Evolutionary conservation across 1,140 invertebrate genomes (phyloP).

Genomic region (Dinoponera quadriceps): DNA sequence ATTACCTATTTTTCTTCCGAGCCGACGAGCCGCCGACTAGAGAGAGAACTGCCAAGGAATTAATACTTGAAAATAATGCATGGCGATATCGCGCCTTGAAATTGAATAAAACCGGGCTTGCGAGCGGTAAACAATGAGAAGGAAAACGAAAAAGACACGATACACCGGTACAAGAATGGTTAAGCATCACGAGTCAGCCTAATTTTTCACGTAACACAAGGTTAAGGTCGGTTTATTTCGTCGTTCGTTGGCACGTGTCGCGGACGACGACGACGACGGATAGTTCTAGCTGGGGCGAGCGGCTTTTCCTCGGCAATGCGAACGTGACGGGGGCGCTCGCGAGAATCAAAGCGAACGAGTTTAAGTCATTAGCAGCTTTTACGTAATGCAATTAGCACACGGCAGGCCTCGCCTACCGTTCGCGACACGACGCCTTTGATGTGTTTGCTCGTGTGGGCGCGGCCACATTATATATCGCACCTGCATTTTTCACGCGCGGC

Average conservation of each 20-base stretch:
- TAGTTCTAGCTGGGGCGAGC: conserved; percentile 13
- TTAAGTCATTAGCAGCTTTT: conserved; percentile 70
- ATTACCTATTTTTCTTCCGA: no score
- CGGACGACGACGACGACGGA: not conserved
- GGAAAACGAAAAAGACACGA: not conserved
- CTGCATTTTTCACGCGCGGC: conserved; percentile 64
- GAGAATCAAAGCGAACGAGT: conserved; percentile 17
- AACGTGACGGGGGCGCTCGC: not conserved
- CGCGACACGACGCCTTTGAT: conserved; percentile 24
- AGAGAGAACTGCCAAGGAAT: conserved; percentile 8
- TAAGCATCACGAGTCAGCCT: not conserved
- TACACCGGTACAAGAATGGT: no score
- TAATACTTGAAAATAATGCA: conserved; percentile 20
- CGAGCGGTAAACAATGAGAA: not conserved
- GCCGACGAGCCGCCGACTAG: not conserved
- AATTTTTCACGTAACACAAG: conserved; percentile 51
- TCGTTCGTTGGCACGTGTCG: conserved; percentile 57
- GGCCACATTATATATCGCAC: conserved; percentile 63
- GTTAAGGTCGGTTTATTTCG: conserved; percentile 66
- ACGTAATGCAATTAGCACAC: conserved; percentile 78
- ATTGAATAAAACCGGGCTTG: not conserved
- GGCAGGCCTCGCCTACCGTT: conserved; percentile 46
- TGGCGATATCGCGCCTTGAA: conserved; percentile 17
- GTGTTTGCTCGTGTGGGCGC: conserved; percentile 53
- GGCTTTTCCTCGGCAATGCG: conserved; percentile 21